These are phyloP conservation scores for Tetragonula clypearis DNA, from an alignment of 1,140 invertebrate genomes.

Conservation along the genomic window DNA sequence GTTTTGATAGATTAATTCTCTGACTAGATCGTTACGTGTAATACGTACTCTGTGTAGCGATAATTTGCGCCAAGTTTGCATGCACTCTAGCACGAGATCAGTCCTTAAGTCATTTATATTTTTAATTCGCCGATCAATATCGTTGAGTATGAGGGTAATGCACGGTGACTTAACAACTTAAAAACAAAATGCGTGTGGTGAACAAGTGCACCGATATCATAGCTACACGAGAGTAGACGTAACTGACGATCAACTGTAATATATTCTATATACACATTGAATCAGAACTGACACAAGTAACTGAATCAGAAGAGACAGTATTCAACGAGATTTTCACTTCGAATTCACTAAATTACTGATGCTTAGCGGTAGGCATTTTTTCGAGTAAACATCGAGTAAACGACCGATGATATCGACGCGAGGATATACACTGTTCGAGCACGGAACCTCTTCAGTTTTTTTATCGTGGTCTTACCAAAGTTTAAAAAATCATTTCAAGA, in stretches of 20 bases:
- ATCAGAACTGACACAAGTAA: neutral
- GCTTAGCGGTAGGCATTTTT: conserved; percentile 32
- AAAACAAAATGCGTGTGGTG: conserved; percentile 23
- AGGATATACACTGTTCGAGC: conserved; percentile 21
- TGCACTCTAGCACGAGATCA: conserved; percentile 8
- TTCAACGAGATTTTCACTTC: conserved; percentile 6
- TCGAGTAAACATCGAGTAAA: conserved; percentile 41
- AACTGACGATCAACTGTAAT: conserved; percentile 15
- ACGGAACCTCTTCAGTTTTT: neutral
- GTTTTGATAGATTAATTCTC: conserved; percentile 35
- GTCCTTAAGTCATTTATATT: conserved; percentile 36
- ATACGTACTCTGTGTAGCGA: conserved; percentile 38
- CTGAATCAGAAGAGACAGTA: neutral
- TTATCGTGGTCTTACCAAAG: conserved; percentile 47
- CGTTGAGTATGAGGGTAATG: neutral
- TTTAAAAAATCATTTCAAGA: conserved; percentile 53
- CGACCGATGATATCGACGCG: conserved; percentile 5
- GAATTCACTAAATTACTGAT: conserved; percentile 28
- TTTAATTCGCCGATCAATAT: conserved; percentile 32
- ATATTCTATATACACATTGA: neutral
- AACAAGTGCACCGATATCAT: conserved; percentile 19
- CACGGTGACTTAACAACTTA: conserved; percentile 25
- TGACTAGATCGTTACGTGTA: conserved; percentile 31
- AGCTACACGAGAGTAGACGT: conserved; percentile 19
- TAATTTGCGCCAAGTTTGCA: conserved; percentile 24